A percentile compares a stretch with the other conserved stretches of the same genome.
phyloP scores from a whole-genome alignment of 2,888 invertebrate species.

The Dynastes tityus region DNA sequence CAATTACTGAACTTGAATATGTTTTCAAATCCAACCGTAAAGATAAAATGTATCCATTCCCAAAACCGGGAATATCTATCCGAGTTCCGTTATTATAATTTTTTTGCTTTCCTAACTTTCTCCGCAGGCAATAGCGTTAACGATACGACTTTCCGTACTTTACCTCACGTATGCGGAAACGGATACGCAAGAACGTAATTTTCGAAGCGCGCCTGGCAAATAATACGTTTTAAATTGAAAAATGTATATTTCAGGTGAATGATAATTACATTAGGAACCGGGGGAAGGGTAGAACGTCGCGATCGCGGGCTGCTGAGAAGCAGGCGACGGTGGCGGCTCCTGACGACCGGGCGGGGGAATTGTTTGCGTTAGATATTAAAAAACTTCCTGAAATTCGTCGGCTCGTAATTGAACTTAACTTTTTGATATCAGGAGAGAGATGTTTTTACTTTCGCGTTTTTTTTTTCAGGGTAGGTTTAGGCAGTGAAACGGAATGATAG shows the following conservation, averaged over 20 bases:
- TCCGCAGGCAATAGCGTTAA: slow-evolving; percentile 4
- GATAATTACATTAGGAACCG: slow-evolving; percentile 36
- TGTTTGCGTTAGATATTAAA: slow-evolving; percentile 41
- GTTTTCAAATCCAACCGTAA: too few species aligned
- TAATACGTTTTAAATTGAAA: slow-evolving; percentile 39
- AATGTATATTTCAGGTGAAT: slow-evolving; percentile 40
- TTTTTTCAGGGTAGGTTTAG: neutral
- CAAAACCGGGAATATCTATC: too few species aligned
- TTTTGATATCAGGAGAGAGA: slow-evolving; percentile 14
- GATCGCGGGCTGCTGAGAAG: neutral
- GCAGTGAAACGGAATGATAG: neutral
- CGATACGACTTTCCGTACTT: neutral
- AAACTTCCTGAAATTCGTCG: slow-evolving; percentile 24
- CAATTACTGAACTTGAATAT: too few species aligned
- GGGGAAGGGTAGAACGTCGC: neutral
- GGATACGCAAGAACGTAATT: neutral
- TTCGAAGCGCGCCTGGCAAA: slow-evolving; percentile 7
- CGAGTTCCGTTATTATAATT: neutral
- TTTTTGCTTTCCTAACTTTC: neutral
- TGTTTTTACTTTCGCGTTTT: neutral
- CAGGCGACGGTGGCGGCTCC: neutral
- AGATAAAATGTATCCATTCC: too few species aligned
- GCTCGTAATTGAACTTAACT: slow-evolving; percentile 27
- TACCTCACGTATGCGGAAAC: neutral
- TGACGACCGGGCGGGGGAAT: neutral